phyloP scores from a whole-genome alignment of 1,140 invertebrate genomes.

The Orussus abietinus region DNA sequence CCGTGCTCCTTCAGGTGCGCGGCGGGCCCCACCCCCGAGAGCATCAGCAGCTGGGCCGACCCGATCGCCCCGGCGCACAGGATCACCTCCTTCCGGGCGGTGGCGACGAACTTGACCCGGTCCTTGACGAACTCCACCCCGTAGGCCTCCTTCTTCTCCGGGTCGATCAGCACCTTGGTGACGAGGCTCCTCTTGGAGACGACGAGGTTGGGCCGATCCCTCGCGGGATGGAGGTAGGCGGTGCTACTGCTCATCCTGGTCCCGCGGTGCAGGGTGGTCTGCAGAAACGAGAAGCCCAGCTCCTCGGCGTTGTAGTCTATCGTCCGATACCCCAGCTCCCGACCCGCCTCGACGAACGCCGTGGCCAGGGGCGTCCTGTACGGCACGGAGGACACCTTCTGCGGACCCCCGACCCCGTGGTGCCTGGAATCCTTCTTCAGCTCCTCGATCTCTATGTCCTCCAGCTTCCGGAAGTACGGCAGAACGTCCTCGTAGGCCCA shows the following conservation, averaged over 20 bases:
- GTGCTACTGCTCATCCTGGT: conserved; percentile 70
- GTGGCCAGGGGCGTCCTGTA: conserved; percentile 61
- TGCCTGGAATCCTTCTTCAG: conserved; percentile 52
- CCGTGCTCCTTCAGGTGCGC: conserved; percentile 61
- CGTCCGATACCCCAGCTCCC: conserved; percentile 63
- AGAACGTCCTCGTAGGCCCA: conserved; percentile 82
- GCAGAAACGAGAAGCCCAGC: conserved; percentile 63
- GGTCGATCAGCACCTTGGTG: conserved; percentile 71
- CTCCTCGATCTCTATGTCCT: conserved; percentile 62
- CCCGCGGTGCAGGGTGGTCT: conserved; percentile 67
- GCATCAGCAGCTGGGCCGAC: conserved; percentile 74
- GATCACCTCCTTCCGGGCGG: conserved; percentile 71
- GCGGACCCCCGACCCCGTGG: conserved; percentile 60
- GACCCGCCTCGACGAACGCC: conserved; percentile 65
- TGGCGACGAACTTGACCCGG: conserved; percentile 55
- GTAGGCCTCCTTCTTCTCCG: conserved; percentile 57
- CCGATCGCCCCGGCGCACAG: conserved; percentile 71
- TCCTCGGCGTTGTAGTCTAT: conserved; percentile 70
- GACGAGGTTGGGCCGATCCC: conserved; percentile 62
- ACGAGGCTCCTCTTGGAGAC: conserved; percentile 63
- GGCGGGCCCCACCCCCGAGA: conserved; percentile 74
- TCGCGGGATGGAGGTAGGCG: conserved; percentile 68
- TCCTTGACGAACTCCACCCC: conserved; percentile 62
- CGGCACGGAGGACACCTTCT: conserved; percentile 58
- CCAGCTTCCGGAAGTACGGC: conserved; percentile 78